Percentiles rank a stretch among this genome's conserved stretches.
Evolutionary conservation across 2,888 invertebrate genomes (phyloP).

Genomic region (Tipula unca): DNA sequence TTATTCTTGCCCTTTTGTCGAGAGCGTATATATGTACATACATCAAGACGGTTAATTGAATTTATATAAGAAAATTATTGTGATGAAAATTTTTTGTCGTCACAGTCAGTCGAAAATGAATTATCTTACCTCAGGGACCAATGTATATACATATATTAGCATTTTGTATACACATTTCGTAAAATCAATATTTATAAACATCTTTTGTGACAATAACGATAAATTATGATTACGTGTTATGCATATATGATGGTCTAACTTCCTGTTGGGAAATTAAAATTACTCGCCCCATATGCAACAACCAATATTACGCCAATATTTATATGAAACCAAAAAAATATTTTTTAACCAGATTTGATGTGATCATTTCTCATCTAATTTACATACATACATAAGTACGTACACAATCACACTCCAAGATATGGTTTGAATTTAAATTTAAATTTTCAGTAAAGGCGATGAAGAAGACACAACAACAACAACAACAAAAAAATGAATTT

Average conservation of each 20-base stretch:
- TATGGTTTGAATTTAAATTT: background rate
- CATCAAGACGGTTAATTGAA: background rate
- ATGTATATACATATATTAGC: background rate
- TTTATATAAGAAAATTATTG: background rate
- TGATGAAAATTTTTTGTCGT: background rate
- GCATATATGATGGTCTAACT: background rate
- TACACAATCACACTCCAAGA: background rate
- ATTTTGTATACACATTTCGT: too few relatives aligned
- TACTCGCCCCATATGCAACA: too few relatives aligned
- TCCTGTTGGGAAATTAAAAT: background rate
- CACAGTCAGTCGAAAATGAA: background rate
- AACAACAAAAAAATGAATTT: background rate
- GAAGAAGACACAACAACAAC: background rate
- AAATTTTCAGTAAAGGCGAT: background rate
- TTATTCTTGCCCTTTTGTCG: background rate
- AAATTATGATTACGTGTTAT: background rate
- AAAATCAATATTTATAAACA: background rate
- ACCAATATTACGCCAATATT: too few relatives aligned
- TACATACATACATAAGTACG: too few relatives aligned
- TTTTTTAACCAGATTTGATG: background rate
- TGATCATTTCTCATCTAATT: background rate
- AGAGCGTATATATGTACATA: background rate
- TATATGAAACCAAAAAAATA: background rate
- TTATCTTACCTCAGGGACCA: background rate
- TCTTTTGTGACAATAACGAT: background rate